Base-by-base conservation (phyloP, 2,113 vertebrate species). In the Siniperca knerii region DNA sequence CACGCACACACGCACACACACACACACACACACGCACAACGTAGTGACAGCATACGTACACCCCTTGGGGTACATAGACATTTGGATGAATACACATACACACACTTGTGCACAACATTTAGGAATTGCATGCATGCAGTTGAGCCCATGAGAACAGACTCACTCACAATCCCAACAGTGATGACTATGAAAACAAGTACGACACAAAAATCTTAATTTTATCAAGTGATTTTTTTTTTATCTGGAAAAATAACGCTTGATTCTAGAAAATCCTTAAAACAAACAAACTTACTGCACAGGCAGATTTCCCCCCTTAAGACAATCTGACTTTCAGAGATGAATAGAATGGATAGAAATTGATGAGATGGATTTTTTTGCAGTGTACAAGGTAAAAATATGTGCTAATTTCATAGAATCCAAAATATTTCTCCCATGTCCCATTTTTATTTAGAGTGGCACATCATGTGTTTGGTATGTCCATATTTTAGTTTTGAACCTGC, bases 21-120 rank as follows among this genome's bases (percentile, higher is more conserved):
- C 46, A 73, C 80, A 81, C 74, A 76, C 62, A 50, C 78, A 52
- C 48, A 65, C 75, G 66, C 46, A 52, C 35, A 66, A 20, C 33
- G 79, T 50, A 75, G 65, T 72, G 54, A 35, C 75, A 82, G 85
- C 70, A 76, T 81, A 83, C 61, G 48, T 61, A 57, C 77, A 66
- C 64, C 84, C 90, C 80, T 64, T 40, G 84, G 90, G 90, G 84
- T 48, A 62, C 57, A 50, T 76, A 85, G 80, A 87, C 81, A 73
- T 85, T 78, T 61, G 79, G 60, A 82, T 88, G 88, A 87, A 75
- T 82, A 52, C 84, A 86, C 85, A 58, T 33, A 33, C 68, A 82
- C 79, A 74, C 70, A 65, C 55, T 55, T 62, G 37, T 72, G 76
- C 64, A 48, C 29, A 68, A 12, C 54, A 73, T 79, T 86, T 67